Evolutionary conservation across 2,888 invertebrate species (phyloP).

Genomic region (Acanthacorydalis orientalis): DNA sequence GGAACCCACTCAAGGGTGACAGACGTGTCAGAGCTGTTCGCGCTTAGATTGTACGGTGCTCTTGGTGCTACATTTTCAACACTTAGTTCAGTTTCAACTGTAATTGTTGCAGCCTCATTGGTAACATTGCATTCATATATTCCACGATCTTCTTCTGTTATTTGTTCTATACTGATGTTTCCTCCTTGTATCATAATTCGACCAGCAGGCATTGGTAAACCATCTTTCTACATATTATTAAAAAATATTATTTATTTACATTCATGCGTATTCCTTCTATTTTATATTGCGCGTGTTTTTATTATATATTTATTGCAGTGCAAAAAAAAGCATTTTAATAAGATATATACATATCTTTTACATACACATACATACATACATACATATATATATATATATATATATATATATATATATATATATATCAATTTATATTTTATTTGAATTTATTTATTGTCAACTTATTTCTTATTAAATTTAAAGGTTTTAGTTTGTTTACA

Average conservation of each 20-base stretch:
- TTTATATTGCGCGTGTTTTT: neutral
- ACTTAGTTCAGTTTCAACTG: conserved; percentile 61
- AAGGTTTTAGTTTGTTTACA: too few species aligned
- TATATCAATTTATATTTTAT: too few species aligned
- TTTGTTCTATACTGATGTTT: conserved; percentile 66
- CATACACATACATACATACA: neutral
- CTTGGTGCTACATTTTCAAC: conserved; percentile 79
- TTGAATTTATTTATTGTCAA: too few species aligned
- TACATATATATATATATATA: too few species aligned
- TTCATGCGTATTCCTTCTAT: neutral
- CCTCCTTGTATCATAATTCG: conserved; percentile 51
- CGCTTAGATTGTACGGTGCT: conserved; percentile 74
- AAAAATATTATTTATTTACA: neutral
- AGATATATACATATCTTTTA: neutral
- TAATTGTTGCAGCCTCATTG: conserved; percentile 77
- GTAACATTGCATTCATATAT: conserved; percentile 67
- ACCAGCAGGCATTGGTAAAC: conserved; percentile 46
- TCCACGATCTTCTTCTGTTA: conserved; percentile 76
- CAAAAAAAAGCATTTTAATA: neutral
- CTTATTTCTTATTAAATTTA: too few species aligned
- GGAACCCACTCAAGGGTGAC: conserved; percentile 73
- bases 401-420: too few species aligned
- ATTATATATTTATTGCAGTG: neutral
- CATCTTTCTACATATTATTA: conserved; percentile 45
- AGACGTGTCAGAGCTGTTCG: conserved; percentile 49